Percentiles rank a stretch among this genome's conserved stretches.
Conservation (phyloP, 2,113 vertebrate species). For the Ursus arctos region DNA sequence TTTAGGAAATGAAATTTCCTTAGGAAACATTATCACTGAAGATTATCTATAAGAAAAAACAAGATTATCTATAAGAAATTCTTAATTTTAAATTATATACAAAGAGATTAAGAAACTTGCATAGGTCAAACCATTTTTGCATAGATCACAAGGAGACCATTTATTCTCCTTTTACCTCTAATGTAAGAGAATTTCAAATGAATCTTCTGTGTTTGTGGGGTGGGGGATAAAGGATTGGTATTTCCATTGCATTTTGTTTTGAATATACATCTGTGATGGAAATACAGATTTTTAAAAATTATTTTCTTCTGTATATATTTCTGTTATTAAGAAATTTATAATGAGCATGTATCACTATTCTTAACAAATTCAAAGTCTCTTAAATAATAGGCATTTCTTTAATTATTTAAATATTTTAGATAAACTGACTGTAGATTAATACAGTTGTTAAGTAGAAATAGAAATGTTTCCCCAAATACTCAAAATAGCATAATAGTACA, state of each 20-base stretch:
- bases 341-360: not conserved
- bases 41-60: not conserved
- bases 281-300: not conserved
- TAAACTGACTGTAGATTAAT: not conserved
- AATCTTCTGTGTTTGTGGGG: not conserved
- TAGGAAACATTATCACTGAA: not conserved
- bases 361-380: not conserved
- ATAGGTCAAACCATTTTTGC: not conserved
- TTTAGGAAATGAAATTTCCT: not conserved
- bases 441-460: not conserved
- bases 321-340: not conserved
- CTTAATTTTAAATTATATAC: not conserved
- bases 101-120: not conserved
- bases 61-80: not conserved
- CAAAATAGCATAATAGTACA: not conserved
- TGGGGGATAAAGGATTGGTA: not conserved
- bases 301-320: not conserved
- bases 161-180: not conserved
- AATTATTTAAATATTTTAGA: not conserved
- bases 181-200: not conserved
- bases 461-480: not conserved
- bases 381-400: not conserved
- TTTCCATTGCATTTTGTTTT: conserved; percentile 13
- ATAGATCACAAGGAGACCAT: not conserved
- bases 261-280: not conserved